A percentile compares a stretch with the other conserved stretches of the same genome.
phyloP scores from a whole-genome alignment of 2,797 vertebrate species.

The Artibeus jamaicensis region DNA sequence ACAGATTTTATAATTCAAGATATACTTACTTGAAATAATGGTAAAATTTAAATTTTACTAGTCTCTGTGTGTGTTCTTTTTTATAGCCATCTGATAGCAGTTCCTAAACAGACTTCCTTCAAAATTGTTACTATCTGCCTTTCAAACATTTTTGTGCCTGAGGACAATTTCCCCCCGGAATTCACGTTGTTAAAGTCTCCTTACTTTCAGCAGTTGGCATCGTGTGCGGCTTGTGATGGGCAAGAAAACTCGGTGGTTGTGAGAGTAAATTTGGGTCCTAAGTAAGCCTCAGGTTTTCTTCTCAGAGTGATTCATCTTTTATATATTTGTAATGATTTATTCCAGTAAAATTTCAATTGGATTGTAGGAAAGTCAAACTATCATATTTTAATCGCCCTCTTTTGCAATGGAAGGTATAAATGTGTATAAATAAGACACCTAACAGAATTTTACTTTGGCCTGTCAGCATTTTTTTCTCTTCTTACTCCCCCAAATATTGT shows the following conservation, averaged over 20 bases:
- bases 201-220: not conserved
- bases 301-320: slow-evolving; percentile 11
- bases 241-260: not conserved
- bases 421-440: not conserved
- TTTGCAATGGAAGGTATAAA: not conserved
- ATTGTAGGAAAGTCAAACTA: not conserved
- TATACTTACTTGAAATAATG: not conserved
- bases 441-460: slow-evolving; percentile 27
- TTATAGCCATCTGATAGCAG: not conserved
- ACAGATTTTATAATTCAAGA: not conserved
- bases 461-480: not conserved
- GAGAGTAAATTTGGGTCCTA: not conserved
- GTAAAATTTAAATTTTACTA: slow-evolving; percentile 11
- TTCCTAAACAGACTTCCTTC: slow-evolving; percentile 31
- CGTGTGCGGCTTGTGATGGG: not conserved
- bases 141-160: not conserved
- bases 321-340: not conserved
- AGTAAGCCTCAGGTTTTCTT: slow-evolving; percentile 18
- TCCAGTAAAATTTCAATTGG: not conserved
- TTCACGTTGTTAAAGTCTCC: not conserved
- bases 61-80: not conserved
- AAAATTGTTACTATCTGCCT: slow-evolving; percentile 22
- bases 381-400: slow-evolving; percentile 27
- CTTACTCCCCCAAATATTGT: not conserved
- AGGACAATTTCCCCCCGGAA: not conserved